Conservation (phyloP, 2,113 vertebrate species). For the Oophaga pumilio region DNA sequence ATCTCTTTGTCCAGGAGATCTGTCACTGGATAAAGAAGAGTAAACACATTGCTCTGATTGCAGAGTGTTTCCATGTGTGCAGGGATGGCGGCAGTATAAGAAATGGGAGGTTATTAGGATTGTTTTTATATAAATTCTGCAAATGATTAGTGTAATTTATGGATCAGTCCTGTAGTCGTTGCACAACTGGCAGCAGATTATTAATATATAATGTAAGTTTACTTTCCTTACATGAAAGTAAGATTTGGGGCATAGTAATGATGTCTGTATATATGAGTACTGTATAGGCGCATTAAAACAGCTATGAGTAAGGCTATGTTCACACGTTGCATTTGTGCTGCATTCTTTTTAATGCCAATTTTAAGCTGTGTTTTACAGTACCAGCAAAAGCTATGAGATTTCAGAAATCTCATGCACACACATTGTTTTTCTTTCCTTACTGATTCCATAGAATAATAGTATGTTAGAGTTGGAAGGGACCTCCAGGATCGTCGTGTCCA, state of each 20-base stretch:
- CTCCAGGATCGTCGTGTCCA: no score
- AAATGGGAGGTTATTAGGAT: slow-evolving; percentile 1
- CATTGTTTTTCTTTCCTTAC: no score
- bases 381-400: no score
- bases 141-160: background rate
- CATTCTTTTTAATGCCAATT: no score
- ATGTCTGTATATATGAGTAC: background rate
- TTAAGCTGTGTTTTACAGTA: no score
- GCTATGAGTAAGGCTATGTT: no score
- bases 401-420: no score
- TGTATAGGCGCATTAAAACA: no score
- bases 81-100: background rate
- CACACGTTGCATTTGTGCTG: no score
- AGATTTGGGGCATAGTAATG: background rate
- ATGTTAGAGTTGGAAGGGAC: no score
- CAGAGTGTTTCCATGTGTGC: background rate
- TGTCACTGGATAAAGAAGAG: background rate
- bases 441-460: no score
- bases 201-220: background rate
- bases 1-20: background rate
- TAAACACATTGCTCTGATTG: background rate
- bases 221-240: background rate
- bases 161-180: background rate
- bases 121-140: background rate
- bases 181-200: background rate